Base-by-base conservation (phyloP, 2,888 invertebrate genomes). In the Ferrisia virgata region DNA sequence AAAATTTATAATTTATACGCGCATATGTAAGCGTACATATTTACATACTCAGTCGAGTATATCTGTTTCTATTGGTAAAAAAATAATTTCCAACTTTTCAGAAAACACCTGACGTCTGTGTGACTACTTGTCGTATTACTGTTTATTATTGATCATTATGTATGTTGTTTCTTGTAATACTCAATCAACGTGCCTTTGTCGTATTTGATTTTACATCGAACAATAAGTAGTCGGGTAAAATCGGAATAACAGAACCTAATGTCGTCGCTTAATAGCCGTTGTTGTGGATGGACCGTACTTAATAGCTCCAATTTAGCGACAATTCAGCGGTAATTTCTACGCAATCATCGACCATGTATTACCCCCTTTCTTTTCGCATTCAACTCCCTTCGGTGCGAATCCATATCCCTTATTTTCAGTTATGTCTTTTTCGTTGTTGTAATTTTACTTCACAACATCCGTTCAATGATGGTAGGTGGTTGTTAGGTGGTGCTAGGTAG, bases 271-370 rank as follows among this genome's bases (percentile, higher is more conserved):
- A 33, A 76, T 76, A 76, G 72, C 36, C 72, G 72, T 36, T 53
- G 82, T 64, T 64, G 25, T 36, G 82, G 82, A 82, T 82, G 82
- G 82, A 82, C 82, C 64, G 82, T 69, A 82, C 82, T 82, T 82
- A 82, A 82, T 82, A 64, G 82, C 82, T 22, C 33, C 82, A 82
- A 82, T 82, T 82, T 82, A 82, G 82, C 82, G 82, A 82, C 82
- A 82, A 82, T 82, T 82, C 82, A 82, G 82, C 64, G 82, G 64
- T 58, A 82, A 82, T 82, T 82, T 82, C 82, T 82, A 53, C 82
- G 82, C 82, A 82, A 82, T 82, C 82, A 82, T 82, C 82, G 64
- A 82, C 82, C 82, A 82, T 82, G 82, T 82, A 82, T 81, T 47
- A 80, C 80, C 80, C 80, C 80, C 80, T 80, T 76, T 76, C 25